A percentile compares a stretch with the other conserved stretches of the same genome.
These are phyloP conservation scores for Acanthosepion esculentum DNA, from an alignment of 2,888 invertebrate genomes.

Conservation along the genomic window DNA sequence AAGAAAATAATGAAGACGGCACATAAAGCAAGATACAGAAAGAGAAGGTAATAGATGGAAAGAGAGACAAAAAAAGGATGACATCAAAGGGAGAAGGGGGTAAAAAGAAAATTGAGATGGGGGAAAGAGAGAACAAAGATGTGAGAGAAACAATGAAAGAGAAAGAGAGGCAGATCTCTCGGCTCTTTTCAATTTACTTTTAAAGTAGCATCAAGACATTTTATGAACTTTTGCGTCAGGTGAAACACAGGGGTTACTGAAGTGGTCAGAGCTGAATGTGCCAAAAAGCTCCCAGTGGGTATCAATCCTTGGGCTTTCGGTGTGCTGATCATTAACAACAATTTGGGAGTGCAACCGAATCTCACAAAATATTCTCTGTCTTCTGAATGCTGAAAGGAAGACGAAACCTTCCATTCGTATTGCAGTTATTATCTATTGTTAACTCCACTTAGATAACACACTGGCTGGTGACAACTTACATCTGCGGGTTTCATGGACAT, in stretches of 20 bases:
- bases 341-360: background rate
- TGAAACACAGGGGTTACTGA: background rate
- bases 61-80: background rate
- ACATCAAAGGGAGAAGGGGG: background rate
- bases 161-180: background rate
- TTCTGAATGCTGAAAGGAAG: background rate
- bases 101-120: background rate
- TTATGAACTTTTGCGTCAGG: background rate
- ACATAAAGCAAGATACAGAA: background rate
- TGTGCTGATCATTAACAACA: background rate
- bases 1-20: background rate
- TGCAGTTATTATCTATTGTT: background rate
- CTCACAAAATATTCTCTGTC: background rate
- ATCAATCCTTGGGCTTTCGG: background rate
- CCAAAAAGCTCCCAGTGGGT: conserved; percentile 14
- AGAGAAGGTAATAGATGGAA: background rate
- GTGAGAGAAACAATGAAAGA: background rate
- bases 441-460: background rate
- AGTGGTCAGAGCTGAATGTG: background rate
- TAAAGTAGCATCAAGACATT: background rate
- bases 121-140: background rate
- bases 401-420: background rate
- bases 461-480: background rate
- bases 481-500: background rate
- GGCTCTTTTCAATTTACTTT: background rate